Conservation (phyloP, 1,140 invertebrate genomes). For the Trichomalopsis sarcophagae region DNA sequence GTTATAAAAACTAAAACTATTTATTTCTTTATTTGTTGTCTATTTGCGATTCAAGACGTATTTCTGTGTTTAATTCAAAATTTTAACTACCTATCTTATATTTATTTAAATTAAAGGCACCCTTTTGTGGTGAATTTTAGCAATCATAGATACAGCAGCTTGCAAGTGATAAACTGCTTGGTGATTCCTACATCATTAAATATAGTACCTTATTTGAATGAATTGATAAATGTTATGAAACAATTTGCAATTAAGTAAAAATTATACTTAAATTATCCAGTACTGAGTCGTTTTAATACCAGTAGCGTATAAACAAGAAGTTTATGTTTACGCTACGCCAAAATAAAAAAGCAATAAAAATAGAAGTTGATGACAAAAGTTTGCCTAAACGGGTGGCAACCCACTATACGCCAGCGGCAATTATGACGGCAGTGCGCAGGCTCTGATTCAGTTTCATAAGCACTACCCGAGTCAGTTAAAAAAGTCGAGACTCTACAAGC, state of each 20-base stretch:
- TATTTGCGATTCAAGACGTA: no score
- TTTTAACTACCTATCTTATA: no score
- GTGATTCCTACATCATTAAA: no score
- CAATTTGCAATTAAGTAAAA: neutral
- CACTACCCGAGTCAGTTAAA: neutral
- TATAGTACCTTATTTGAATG: no score
- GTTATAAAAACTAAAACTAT: no score
- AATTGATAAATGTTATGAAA: neutral
- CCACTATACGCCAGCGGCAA: neutral
- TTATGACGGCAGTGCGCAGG: neutral
- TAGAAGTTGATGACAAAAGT: constrained; percentile 11
- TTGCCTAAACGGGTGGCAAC: constrained; percentile 28
- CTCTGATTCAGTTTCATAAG: neutral
- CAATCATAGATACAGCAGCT: no score
- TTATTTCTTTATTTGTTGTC: no score
- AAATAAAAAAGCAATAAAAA: neutral
- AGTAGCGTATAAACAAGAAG: neutral
- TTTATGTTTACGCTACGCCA: neutral
- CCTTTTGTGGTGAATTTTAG: no score
- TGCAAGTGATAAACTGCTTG: no score
- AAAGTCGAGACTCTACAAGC: neutral
- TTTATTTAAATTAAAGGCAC: no score
- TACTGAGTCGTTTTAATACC: neutral
- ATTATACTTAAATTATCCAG: neutral
- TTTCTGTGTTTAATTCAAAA: no score